phyloP scores from a whole-genome alignment of 2,888 invertebrate species.

The Carabus problematicus region DNA sequence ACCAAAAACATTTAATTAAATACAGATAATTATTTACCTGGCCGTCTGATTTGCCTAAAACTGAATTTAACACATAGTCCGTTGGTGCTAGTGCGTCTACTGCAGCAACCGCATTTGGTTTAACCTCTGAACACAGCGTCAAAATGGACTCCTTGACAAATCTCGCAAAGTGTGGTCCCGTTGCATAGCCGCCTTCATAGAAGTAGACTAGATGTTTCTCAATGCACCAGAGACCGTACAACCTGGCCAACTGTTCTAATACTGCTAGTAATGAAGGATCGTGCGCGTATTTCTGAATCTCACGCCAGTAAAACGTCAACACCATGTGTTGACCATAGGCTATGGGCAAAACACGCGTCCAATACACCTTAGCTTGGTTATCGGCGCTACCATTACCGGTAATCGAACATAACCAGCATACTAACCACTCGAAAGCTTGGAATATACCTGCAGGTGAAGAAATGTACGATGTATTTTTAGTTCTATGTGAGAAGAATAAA shows the following conservation, averaged over 20 bases:
- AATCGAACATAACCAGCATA: constrained; percentile 78
- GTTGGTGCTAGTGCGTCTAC: constrained; percentile 89
- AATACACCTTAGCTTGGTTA: constrained; percentile 82
- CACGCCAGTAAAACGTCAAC: constrained; percentile 62
- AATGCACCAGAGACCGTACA: constrained; percentile 66
- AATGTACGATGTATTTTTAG: too few species aligned
- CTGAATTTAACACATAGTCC: constrained; percentile 88
- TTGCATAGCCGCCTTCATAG: constrained; percentile 65
- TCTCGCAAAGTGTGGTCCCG: constrained; percentile 60
- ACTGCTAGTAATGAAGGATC: constrained; percentile 55
- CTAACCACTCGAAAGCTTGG: constrained; percentile 82
- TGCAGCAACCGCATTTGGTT: constrained; percentile 76
- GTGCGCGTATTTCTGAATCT: constrained; percentile 55
- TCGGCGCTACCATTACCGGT: constrained; percentile 79
- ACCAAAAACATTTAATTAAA: too few species aligned
- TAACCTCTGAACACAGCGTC: constrained; percentile 72
- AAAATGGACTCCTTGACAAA: constrained; percentile 73
- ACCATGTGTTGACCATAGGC: constrained; percentile 79
- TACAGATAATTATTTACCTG: constrained; percentile 63
- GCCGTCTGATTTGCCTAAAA: constrained; percentile 85
- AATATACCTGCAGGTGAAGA: constrained; percentile 68
- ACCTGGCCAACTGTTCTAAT: constrained; percentile 63
- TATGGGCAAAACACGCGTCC: constrained; percentile 75
- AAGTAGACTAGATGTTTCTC: constrained; percentile 69
- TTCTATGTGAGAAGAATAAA: constrained; percentile 15